Evolutionary conservation across 2,888 invertebrate species (phyloP).

Genomic region (Entomobrya multifasciata): DNA sequence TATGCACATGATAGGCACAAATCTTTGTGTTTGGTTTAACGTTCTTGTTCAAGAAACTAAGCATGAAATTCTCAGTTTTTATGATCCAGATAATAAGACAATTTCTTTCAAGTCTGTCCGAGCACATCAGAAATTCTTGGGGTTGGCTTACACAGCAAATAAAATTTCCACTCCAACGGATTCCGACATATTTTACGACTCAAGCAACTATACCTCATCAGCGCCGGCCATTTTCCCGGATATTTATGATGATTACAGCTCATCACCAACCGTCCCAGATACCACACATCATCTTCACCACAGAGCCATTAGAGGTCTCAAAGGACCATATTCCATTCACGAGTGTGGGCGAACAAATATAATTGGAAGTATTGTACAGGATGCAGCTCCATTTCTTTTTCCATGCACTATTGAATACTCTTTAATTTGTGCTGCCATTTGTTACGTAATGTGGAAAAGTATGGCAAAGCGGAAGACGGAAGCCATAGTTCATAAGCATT

Average conservation of each 20-base stretch:
- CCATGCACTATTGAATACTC: conserved; percentile 96
- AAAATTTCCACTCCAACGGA: not conserved
- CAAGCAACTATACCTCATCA: not conserved
- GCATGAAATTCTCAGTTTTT: conserved; percentile 81
- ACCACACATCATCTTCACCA: conserved; percentile 28
- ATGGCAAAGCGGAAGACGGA: conserved; percentile 72
- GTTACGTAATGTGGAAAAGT: conserved; percentile 83
- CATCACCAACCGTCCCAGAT: not conserved
- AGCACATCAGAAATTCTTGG: conserved; percentile 62
- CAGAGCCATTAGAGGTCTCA: conserved; percentile 66
- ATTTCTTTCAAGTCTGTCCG: conserved; percentile 59
- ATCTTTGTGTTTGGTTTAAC: conserved; percentile 97
- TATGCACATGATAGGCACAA: conserved; percentile 99
- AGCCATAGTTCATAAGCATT: conserved; percentile 47
- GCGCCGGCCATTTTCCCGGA: not conserved
- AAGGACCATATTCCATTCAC: conserved; percentile 80
- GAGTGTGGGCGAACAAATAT: conserved; percentile 82
- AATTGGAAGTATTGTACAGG: conserved; percentile 85
- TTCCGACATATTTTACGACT: conserved; percentile 20
- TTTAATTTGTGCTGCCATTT: conserved; percentile 92
- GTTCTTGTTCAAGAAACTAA: conserved; percentile 84
- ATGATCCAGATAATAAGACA: conserved; percentile 76
- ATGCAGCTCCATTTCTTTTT: conserved; percentile 91
- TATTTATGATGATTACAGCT: conserved; percentile 25
- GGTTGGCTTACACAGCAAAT: not conserved